phyloP scores from a whole-genome alignment of 2,797 vertebrate genomes.

The Yasuhikotakia modesta region DNA sequence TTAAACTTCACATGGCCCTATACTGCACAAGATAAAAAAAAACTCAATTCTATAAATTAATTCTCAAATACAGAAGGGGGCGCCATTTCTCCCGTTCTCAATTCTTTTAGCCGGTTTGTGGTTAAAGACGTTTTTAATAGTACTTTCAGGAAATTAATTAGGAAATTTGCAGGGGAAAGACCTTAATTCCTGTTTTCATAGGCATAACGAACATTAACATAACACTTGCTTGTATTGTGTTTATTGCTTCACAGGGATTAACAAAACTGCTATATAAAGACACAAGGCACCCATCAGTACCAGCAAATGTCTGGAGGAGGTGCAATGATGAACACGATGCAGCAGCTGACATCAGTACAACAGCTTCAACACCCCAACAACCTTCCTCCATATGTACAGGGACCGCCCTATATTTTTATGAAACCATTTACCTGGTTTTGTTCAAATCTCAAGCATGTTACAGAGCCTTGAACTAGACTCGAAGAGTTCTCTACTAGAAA shows the following conservation, averaged over 20 bases:
- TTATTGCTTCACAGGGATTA: neutral
- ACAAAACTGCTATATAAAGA: neutral
- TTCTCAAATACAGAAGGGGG: slow-evolving; percentile 3
- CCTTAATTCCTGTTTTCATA: neutral
- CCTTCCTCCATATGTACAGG: slow-evolving; percentile 79
- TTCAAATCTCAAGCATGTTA: neutral
- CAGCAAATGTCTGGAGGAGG: slow-evolving; percentile 67
- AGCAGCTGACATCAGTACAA: slow-evolving; percentile 83
- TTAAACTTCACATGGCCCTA: neutral
- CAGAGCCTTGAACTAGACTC: no score
- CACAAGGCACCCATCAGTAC: slow-evolving; percentile 68
- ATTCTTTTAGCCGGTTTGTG: neutral
- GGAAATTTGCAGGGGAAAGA: neutral
- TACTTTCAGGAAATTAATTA: neutral
- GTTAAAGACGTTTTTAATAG: neutral
- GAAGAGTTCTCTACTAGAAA: no score
- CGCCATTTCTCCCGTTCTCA: neutral
- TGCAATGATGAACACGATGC: slow-evolving; percentile 75
- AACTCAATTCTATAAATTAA: no score
- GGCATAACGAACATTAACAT: neutral
- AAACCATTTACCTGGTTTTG: no score
- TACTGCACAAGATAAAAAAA: neutral
- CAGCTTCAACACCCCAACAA: slow-evolving; percentile 81
- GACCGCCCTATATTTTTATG: slow-evolving; percentile 62
- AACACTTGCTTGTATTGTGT: neutral